Evolutionary conservation across 2,888 invertebrate genomes (phyloP).

Genomic region (Drosophila longiperda): DNA sequence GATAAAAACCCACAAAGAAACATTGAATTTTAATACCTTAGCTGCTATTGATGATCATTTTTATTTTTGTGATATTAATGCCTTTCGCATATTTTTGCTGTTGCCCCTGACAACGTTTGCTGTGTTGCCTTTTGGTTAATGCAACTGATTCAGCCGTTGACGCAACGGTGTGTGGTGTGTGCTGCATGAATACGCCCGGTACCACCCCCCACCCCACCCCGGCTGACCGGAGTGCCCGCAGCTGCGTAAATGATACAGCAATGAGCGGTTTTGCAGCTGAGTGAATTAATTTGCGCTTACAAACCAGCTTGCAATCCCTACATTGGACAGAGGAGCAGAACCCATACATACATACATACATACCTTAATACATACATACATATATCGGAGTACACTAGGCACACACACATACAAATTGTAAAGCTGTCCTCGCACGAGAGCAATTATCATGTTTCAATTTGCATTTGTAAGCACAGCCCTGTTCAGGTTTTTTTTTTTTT

Average conservation of each 20-base stretch:
- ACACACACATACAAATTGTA: no score
- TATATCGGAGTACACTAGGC: neutral
- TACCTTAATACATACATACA: conserved; percentile 14
- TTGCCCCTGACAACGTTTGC: neutral
- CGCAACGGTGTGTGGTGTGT: conserved; percentile 7
- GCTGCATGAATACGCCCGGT: no score
- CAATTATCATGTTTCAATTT: conserved; percentile 71
- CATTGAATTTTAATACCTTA: neutral
- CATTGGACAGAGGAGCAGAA: neutral
- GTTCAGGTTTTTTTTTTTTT: conserved; percentile 13
- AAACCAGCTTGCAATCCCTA: conserved; percentile 10
- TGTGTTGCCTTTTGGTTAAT: conserved; percentile 1
- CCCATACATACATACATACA: conserved; percentile 5
- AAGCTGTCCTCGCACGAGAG: conserved; percentile 38
- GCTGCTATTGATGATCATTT: neutral
- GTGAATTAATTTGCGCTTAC: conserved; percentile 60
- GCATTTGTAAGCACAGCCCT: conserved; percentile 70
- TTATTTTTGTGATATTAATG: neutral
- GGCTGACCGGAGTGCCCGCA: conserved; percentile 56
- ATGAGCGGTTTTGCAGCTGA: conserved; percentile 71
- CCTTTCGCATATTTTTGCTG: neutral
- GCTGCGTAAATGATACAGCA: conserved; percentile 68
- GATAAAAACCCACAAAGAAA: neutral
- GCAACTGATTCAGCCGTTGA: neutral
- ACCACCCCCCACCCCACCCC: conserved; percentile 7